A percentile compares a stretch with the other conserved stretches of the same genome.
phyloP scores from a whole-genome alignment of 2,113 vertebrate genomes.

The Crotalus helleri region DNA sequence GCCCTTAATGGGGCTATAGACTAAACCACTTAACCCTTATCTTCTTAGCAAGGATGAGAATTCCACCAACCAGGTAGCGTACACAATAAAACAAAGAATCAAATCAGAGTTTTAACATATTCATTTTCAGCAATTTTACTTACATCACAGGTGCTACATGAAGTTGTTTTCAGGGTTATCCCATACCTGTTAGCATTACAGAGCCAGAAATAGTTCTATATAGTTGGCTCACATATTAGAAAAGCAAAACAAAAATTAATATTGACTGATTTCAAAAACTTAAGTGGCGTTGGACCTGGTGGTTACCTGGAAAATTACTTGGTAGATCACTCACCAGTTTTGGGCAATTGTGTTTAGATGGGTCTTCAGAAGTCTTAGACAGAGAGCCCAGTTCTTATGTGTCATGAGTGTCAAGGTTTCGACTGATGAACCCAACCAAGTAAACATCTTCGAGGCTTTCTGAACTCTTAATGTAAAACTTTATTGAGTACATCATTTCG shows the following conservation, averaged over 20 bases:
- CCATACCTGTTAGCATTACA: not conserved
- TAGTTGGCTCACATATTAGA: not conserved
- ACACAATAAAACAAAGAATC: not conserved
- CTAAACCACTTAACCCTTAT: slow-evolving; percentile 12
- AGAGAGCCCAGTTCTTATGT: not conserved
- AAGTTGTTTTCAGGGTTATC: not conserved
- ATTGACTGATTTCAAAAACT: not conserved
- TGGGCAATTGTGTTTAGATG: not conserved
- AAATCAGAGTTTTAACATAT: not conserved
- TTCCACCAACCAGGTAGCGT: not conserved
- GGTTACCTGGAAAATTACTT: not conserved
- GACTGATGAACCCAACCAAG: no score
- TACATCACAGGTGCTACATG: not conserved
- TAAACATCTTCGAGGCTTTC: no score
- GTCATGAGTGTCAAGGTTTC: not conserved
- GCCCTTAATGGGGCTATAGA: slow-evolving; percentile 15
- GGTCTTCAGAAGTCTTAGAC: not conserved
- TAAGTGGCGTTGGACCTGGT: not conserved
- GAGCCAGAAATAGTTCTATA: not conserved
- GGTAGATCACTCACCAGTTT: not conserved
- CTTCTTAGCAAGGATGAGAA: slow-evolving; percentile 6
- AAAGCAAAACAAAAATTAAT: not conserved
- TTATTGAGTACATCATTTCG: no score
- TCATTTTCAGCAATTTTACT: not conserved
- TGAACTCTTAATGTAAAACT: no score